Evolutionary conservation across 2,113 vertebrate genomes (phyloP).

Genomic region (Reinhardtius hippoglossoides): DNA sequence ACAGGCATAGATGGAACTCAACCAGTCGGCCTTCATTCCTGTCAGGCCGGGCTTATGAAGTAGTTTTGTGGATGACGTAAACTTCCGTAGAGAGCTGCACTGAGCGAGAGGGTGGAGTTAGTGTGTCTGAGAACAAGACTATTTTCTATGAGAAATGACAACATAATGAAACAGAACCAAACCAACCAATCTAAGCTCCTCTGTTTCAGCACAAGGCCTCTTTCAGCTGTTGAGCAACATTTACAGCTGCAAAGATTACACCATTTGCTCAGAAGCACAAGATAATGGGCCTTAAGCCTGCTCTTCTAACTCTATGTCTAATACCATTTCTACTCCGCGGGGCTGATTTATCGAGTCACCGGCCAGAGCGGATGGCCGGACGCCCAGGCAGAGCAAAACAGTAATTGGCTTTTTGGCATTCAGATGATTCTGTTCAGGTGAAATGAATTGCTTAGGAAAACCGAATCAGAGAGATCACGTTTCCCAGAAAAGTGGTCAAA

Average conservation of each 20-base stretch:
- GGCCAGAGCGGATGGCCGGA: neutral
- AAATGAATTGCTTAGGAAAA: slow-evolving; percentile 22
- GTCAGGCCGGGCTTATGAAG: slow-evolving; percentile 22
- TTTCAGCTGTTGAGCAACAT: slow-evolving; percentile 1
- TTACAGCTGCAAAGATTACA: slow-evolving; percentile 20
- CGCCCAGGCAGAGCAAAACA: slow-evolving; percentile 43
- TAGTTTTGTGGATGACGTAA: slow-evolving; percentile 35
- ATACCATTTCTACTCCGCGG: slow-evolving; percentile 17
- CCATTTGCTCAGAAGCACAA: slow-evolving; percentile 21
- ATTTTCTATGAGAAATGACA: slow-evolving; percentile 3
- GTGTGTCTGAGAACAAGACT: neutral
- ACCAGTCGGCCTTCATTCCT: slow-evolving; percentile 75
- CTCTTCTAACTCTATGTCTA: neutral
- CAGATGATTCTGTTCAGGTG: slow-evolving; percentile 10
- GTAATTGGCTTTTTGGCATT: slow-evolving; percentile 55
- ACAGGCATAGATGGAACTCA: slow-evolving; percentile 32
- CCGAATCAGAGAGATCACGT: slow-evolving; percentile 7
- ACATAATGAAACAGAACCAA: slow-evolving; percentile 11
- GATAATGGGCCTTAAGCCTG: slow-evolving; percentile 17
- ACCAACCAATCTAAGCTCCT: neutral
- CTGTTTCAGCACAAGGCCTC: slow-evolving; percentile 9
- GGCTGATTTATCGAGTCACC: slow-evolving; percentile 33
- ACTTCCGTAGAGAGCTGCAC: slow-evolving; percentile 15
- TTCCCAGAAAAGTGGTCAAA: neutral
- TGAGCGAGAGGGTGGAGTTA: slow-evolving; percentile 28